A percentile compares a stretch with the other conserved stretches of the same genome.
These are phyloP conservation scores for Drosophila austrosaltans DNA, from an alignment of 2,888 invertebrate species.

Conservation along the genomic window DNA sequence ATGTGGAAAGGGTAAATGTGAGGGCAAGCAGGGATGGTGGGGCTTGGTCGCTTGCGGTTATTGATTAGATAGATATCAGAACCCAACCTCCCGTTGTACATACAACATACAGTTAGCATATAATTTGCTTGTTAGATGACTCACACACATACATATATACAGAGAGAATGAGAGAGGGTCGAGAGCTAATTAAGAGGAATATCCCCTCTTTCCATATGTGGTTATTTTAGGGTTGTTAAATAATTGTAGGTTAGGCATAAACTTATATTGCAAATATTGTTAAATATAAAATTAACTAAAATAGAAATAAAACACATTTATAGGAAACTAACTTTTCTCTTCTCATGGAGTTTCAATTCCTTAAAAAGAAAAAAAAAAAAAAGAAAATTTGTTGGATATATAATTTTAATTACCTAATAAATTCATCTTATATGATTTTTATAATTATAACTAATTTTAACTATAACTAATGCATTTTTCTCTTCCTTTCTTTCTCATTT, in stretches of 20 bases:
- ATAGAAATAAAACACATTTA: background rate
- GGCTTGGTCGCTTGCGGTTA: slow-evolving; percentile 55
- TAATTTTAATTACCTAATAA: too few relatives aligned
- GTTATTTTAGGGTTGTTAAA: slow-evolving; percentile 8
- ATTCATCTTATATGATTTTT: too few relatives aligned
- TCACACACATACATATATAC: slow-evolving; percentile 18
- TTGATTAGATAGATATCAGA: slow-evolving; percentile 68
- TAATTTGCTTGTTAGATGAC: slow-evolving; percentile 49
- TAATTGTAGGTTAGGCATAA: slow-evolving; percentile 18
- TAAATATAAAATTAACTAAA: background rate
- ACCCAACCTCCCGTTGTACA: slow-evolving; percentile 24
- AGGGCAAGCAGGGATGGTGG: slow-evolving; percentile 30
- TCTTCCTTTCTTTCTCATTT: slow-evolving; percentile 15
- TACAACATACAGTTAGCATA: slow-evolving; percentile 43
- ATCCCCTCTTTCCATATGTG: background rate
- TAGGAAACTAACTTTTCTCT: too few relatives aligned
- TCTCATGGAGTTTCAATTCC: too few relatives aligned
- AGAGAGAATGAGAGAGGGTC: slow-evolving; percentile 22
- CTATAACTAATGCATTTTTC: background rate
- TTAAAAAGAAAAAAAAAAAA: too few relatives aligned
- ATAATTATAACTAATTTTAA: too few relatives aligned
- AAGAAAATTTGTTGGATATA: too few relatives aligned
- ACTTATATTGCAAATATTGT: background rate
- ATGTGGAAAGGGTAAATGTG: too few relatives aligned
- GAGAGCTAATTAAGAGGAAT: slow-evolving; percentile 42